A percentile compares a stretch with the other conserved stretches of the same genome.
Conservation (phyloP, 2,113 vertebrate species). For the Antechinus stuartii region DNA sequence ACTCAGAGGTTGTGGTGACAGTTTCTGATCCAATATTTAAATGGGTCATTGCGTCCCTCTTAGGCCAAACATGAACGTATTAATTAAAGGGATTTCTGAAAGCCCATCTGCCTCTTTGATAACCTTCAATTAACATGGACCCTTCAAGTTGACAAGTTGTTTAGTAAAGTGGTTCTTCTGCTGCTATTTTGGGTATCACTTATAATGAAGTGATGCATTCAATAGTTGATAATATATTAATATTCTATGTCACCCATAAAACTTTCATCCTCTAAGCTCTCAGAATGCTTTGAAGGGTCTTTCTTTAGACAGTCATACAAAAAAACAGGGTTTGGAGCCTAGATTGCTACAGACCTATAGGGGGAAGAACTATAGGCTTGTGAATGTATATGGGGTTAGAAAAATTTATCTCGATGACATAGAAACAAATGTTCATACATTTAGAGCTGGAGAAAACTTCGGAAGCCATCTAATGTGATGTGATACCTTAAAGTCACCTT, state of each 20-base stretch:
- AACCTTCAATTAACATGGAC: neutral
- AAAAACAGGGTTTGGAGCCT: neutral
- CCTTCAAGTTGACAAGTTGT: neutral
- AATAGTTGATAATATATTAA: neutral
- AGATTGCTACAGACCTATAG: neutral
- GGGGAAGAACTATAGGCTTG: neutral
- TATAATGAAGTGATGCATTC: neutral
- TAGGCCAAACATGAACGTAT: neutral
- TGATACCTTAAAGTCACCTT: neutral
- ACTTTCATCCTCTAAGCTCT: neutral
- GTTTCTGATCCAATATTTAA: neutral
- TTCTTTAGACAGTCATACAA: neutral
- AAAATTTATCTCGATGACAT: neutral
- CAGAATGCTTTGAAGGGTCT: neutral
- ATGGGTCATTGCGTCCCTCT: neutral
- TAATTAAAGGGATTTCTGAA: constrained; percentile 2
- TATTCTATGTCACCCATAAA: neutral
- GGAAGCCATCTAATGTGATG: neutral
- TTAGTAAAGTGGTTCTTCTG: neutral
- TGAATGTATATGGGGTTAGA: neutral
- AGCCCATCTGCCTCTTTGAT: neutral
- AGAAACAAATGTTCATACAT: neutral
- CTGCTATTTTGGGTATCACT: neutral
- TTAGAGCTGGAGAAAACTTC: neutral
- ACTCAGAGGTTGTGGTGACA: neutral